phyloP scores from a whole-genome alignment of 2,888 invertebrate genomes.

The Perizoma affinitatum region DNA sequence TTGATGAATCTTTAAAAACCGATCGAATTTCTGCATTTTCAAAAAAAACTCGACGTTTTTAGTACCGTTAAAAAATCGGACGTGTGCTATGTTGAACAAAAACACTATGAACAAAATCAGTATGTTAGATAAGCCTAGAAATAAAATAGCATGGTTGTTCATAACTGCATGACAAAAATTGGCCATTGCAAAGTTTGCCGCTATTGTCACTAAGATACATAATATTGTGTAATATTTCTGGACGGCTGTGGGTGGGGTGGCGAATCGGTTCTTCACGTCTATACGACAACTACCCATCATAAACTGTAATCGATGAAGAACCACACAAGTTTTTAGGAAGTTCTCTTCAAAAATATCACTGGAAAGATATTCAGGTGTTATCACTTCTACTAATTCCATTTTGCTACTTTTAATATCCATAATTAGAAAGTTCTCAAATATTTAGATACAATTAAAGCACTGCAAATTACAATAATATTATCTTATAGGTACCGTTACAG shows the following conservation, averaged over 20 bases:
- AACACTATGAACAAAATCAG: slow-evolving; percentile 41
- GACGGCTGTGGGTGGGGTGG: slow-evolving; percentile 51
- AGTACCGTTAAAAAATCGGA: slow-evolving; percentile 54
- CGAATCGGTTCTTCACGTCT: slow-evolving; percentile 52
- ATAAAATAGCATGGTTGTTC: slow-evolving; percentile 33
- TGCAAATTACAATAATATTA: slow-evolving; percentile 62
- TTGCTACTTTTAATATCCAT: background rate
- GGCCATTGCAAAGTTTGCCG: slow-evolving; percentile 16
- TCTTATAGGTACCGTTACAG: slow-evolving; percentile 60
- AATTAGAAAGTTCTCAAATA: no score
- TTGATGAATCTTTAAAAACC: slow-evolving; percentile 54
- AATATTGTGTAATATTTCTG: slow-evolving; percentile 56
- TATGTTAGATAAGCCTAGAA: slow-evolving; percentile 33
- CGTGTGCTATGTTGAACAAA: slow-evolving; percentile 48
- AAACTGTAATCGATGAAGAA: slow-evolving; percentile 49
- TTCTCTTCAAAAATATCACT: slow-evolving; percentile 58
- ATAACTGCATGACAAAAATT: slow-evolving; percentile 28
- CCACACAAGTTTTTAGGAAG: slow-evolving; percentile 48
- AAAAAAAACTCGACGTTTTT: slow-evolving; percentile 54
- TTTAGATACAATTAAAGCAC: slow-evolving; percentile 38
- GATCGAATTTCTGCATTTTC: slow-evolving; percentile 60
- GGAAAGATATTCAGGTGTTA: slow-evolving; percentile 54
- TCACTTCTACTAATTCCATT: slow-evolving; percentile 25
- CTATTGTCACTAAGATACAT: slow-evolving; percentile 20
- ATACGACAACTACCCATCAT: slow-evolving; percentile 58